Evolutionary conservation across 2,113 vertebrate genomes (phyloP), one percentile per base, ranked within the genome.

Genomic region (Bos indicus): DNA sequence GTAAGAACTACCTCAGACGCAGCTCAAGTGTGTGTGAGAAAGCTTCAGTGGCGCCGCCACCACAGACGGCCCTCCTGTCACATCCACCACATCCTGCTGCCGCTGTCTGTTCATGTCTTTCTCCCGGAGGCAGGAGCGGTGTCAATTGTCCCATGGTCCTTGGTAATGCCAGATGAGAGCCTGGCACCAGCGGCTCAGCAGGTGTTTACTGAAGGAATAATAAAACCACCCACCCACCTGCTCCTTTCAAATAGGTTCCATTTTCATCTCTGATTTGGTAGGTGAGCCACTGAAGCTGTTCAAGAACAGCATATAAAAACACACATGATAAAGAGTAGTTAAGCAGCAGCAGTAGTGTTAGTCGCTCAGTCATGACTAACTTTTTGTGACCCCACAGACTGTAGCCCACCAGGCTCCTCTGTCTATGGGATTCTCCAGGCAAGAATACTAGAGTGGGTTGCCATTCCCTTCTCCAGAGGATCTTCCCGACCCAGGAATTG

Each of bases 41-140:
- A 13, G 11, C 48, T 48, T 16, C 62, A 0, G 1, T 7, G n/a
- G 26, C 1, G 4, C 2, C 33, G 1, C 10, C 13, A n/a, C 28
- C 2, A 7, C 13, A 14, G 23, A 40, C 3, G 0, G 15, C 12
- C 2, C 57, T 26, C 40, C 19, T 11, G 5, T n/a, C 33, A 56
- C 33, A 16, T 23, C 51, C 2, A 0, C 23, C 30, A n/a, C 30
- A 10, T 16, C 6, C 36, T 1, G 1, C 11, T 33, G 51, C 6
- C 25, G 4, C 16, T 2, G 3, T 87, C 43, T 11, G 77, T 43
- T 62, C 9, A 85, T 0, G 7, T 59, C 92, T 67, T 33, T 59
- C 67, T 83, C 52, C 46, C 57, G 30, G 28, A 81, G 33, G 26
- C 54, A 67, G 40, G 11, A 48, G 26, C 1, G 6, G 52, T 30